Evolutionary conservation across 2,888 invertebrate genomes (phyloP).

Genomic region (Trichogramma evanescens): DNA sequence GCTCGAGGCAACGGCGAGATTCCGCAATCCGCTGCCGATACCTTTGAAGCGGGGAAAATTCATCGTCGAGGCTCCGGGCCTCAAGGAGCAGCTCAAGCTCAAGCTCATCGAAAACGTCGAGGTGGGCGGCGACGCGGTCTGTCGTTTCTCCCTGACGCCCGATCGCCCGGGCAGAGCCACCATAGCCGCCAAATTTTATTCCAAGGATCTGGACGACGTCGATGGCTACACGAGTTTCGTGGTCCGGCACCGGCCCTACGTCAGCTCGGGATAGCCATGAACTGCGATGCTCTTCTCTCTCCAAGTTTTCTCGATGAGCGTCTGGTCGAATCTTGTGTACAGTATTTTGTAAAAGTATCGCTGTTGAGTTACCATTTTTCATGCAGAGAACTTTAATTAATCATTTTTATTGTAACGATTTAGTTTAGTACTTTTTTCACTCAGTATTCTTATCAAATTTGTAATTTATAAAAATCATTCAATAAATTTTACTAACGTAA

Average conservation of each 20-base stretch:
- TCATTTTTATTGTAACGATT: too few species aligned
- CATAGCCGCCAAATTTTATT: constrained; percentile 78
- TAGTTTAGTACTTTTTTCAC: too few species aligned
- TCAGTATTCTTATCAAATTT: too few species aligned
- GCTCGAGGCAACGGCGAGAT: constrained; percentile 56
- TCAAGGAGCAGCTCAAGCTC: constrained; percentile 67
- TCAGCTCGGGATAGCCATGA: too few species aligned
- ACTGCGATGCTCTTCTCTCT: background rate
- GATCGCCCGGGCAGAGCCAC: constrained; percentile 73
- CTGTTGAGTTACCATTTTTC: too few species aligned
- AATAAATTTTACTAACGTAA: too few species aligned
- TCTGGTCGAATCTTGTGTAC: too few species aligned
- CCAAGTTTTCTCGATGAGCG: constrained; percentile 7
- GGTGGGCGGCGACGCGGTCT: constrained; percentile 64
- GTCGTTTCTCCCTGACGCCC: constrained; percentile 70
- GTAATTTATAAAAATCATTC: too few species aligned
- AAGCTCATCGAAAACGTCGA: constrained; percentile 58
- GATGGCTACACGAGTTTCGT: constrained; percentile 78
- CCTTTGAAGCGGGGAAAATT: constrained; percentile 71
- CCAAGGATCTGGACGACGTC: constrained; percentile 81
- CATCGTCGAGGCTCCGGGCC: constrained; percentile 74
- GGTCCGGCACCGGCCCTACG: constrained; percentile 48
- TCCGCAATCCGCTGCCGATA: constrained; percentile 78
- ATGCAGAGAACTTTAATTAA: too few species aligned
- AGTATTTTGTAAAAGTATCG: too few species aligned